Conservation (phyloP, 2,888 invertebrate species). For the Lithophane leautieri region DNA sequence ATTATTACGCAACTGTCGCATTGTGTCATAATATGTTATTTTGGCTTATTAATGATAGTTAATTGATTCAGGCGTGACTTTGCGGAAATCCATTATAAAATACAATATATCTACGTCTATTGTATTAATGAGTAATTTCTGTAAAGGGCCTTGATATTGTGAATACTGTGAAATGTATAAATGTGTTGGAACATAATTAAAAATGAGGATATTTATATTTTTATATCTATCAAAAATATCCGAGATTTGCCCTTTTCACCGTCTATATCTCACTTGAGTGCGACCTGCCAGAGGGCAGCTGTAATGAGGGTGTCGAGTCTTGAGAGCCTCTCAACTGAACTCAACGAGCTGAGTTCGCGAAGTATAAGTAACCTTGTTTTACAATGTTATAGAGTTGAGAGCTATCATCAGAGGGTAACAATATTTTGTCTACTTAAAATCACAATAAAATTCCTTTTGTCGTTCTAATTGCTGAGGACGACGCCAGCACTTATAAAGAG, state of each 20-base stretch:
- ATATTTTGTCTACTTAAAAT: background rate
- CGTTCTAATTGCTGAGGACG: background rate
- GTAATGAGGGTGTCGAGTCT: constrained; percentile 55
- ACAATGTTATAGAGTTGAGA: constrained; percentile 10
- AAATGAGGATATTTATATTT: background rate
- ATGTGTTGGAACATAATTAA: background rate
- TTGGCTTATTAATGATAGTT: no score
- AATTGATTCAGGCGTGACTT: no score
- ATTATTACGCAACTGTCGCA: background rate
- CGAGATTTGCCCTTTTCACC: constrained; percentile 28
- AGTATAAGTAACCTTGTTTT: constrained; percentile 35
- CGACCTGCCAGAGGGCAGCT: constrained; percentile 34
- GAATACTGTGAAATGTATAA: background rate
- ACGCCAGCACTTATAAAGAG: background rate
- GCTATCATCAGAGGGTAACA: background rate
- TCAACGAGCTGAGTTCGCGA: constrained; percentile 55
- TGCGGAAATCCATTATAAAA: no score
- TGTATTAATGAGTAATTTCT: constrained; percentile 8
- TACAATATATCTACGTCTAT: no score
- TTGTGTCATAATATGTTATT: background rate
- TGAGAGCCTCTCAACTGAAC: constrained; percentile 28
- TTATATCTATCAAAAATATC: constrained; percentile 7
- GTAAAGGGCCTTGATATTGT: background rate
- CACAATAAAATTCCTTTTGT: background rate
- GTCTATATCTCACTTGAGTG: constrained; percentile 26